Percentiles rank a stretch among this genome's conserved stretches.
These are phyloP conservation scores for Cyprinella venusta DNA, from an alignment of 2,797 vertebrate genomes.

Conservation along the genomic window DNA sequence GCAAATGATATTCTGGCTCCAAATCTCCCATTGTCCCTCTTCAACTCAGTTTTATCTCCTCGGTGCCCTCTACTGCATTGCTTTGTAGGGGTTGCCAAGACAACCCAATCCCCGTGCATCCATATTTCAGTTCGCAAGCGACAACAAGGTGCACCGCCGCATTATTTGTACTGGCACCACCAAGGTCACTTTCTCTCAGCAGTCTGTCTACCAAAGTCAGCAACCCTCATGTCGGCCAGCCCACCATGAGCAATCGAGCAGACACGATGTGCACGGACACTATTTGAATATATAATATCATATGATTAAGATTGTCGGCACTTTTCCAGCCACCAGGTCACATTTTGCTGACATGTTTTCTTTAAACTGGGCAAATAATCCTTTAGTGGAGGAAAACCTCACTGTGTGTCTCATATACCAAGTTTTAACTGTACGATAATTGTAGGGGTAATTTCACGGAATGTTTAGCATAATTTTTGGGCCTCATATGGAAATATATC, in stretches of 20 bases:
- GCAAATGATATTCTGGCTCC: slow-evolving; percentile 33
- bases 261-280: not conserved
- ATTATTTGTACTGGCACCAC: slow-evolving; percentile 28
- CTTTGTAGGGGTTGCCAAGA: slow-evolving; percentile 46
- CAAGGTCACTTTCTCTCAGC: slow-evolving; percentile 13
- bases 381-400: slow-evolving; percentile 35
- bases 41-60: not conserved
- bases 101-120: slow-evolving; percentile 36
- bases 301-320: slow-evolving; percentile 38
- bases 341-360: slow-evolving; percentile 52
- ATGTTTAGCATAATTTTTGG: slow-evolving; percentile 45
- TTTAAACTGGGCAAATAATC: slow-evolving; percentile 50
- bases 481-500: slow-evolving; percentile 46
- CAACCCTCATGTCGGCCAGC: not conserved
- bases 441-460: slow-evolving; percentile 46
- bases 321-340: slow-evolving; percentile 32
- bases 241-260: slow-evolving; percentile 1
- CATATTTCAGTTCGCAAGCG: slow-evolving; percentile 18
- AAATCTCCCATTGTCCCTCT: slow-evolving; percentile 35
- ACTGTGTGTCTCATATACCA: slow-evolving; percentile 25
- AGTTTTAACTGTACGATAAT: slow-evolving; percentile 38
- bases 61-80: slow-evolving; percentile 46
- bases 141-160: slow-evolving; percentile 21
- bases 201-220: not conserved
- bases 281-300: not conserved